Evolutionary conservation across 2,888 invertebrate genomes (phyloP).

Genomic region (Rhagium mordax): DNA sequence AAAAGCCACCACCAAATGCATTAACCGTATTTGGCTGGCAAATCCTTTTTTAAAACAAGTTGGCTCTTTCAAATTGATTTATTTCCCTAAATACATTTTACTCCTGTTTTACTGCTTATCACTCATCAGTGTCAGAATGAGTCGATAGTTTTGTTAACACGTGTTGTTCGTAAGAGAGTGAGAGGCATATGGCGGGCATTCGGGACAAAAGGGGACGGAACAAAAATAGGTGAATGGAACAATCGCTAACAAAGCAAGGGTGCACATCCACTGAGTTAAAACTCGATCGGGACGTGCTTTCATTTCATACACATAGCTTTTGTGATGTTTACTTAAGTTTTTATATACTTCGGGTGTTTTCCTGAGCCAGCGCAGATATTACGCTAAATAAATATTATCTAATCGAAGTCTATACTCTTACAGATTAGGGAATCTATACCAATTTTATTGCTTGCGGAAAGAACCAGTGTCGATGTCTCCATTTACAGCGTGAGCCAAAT

Average conservation of each 20-base stretch:
- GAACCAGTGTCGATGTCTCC: neutral
- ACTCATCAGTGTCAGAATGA: slow-evolving; percentile 24
- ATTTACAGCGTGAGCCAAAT: neutral
- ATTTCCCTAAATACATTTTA: slow-evolving; percentile 3
- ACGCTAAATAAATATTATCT: slow-evolving; percentile 45
- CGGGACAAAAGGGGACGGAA: slow-evolving; percentile 32
- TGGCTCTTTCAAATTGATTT: slow-evolving; percentile 3
- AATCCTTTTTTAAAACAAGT: neutral
- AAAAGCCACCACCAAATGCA: slow-evolving; percentile 1
- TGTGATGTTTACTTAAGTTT: slow-evolving; percentile 45
- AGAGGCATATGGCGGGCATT: slow-evolving; percentile 32
- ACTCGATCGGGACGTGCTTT: slow-evolving; percentile 47
- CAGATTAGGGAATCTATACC: slow-evolving; percentile 40
- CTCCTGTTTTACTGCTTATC: slow-evolving; percentile 35
- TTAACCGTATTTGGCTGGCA: neutral
- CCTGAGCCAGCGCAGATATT: slow-evolving; percentile 41
- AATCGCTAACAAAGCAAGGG: slow-evolving; percentile 35
- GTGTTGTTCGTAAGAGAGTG: slow-evolving; percentile 38
- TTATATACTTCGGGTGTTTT: slow-evolving; percentile 40
- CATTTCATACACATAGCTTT: slow-evolving; percentile 46
- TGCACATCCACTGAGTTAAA: slow-evolving; percentile 39
- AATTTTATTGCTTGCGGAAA: slow-evolving; percentile 2
- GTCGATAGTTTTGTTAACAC: slow-evolving; percentile 41
- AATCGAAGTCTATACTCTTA: slow-evolving; percentile 42
- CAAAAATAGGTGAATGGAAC: slow-evolving; percentile 35